phyloP scores from a whole-genome alignment of 2,113 vertebrate species.

The Tamias sibiricus region DNA sequence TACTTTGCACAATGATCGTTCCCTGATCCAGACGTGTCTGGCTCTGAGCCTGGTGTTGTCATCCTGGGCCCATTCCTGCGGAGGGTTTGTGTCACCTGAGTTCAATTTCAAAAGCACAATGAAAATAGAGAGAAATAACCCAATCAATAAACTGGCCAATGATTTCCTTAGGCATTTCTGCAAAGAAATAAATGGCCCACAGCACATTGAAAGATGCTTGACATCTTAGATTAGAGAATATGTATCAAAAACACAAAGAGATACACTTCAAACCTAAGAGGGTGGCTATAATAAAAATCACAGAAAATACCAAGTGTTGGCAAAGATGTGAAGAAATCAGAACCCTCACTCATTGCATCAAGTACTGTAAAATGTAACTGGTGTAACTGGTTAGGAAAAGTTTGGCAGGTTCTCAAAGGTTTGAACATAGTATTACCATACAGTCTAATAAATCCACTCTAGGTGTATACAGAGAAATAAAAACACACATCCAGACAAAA shows the following conservation, averaged over 20 bases:
- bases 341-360: not conserved
- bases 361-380: not conserved
- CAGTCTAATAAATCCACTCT: not conserved
- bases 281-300: not conserved
- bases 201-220: not conserved
- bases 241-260: not conserved
- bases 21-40: not conserved
- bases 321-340: not conserved
- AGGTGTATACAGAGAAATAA: not conserved
- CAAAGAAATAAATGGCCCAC: not conserved
- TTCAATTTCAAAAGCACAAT: constrained; percentile 22
- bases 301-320: not conserved
- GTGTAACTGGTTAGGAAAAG: not conserved
- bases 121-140: not conserved
- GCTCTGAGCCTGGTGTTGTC: not conserved
- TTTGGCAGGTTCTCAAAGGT: not conserved
- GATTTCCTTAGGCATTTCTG: not conserved
- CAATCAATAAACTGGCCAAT: not conserved
- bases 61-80: not conserved
- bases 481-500: not conserved
- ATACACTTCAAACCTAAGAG: not conserved
- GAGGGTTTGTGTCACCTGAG: not conserved
- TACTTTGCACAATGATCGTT: not conserved
- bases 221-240: not conserved
- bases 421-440: not conserved